A percentile compares a stretch with the other conserved stretches of the same genome.
phyloP scores from a whole-genome alignment of 2,797 vertebrate genomes.

The Picus viridis region DNA sequence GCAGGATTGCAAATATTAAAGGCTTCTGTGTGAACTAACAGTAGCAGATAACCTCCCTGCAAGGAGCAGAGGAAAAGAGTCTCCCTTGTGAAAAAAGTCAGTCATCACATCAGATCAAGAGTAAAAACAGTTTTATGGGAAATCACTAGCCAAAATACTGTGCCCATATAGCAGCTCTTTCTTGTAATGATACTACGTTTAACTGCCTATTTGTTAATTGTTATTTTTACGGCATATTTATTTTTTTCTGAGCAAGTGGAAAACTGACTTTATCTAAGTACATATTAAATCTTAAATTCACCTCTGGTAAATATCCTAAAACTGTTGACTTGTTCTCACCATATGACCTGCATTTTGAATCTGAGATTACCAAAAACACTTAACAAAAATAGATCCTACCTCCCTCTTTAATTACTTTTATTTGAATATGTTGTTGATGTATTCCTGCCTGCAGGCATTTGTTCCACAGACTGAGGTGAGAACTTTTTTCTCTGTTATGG shows the following conservation, averaged over 20 bases:
- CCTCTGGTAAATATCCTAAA: neutral
- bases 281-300: neutral
- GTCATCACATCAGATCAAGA: neutral
- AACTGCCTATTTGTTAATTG: neutral
- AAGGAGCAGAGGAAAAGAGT: neutral
- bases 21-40: neutral
- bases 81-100: neutral
- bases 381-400: neutral
- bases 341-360: neutral
- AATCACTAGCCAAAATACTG: neutral
- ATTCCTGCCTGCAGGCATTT: neutral
- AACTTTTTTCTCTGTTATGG: neutral
- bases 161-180: neutral
- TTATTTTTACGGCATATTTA: neutral
- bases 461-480: neutral
- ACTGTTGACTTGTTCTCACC: neutral
- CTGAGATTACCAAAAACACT: neutral
- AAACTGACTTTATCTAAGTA: neutral
- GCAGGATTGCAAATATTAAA: neutral
- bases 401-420: neutral
- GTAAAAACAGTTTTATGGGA: neutral
- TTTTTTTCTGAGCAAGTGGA: neutral
- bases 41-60: neutral
- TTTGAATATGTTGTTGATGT: neutral
- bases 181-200: neutral